A percentile compares a stretch with the other conserved stretches of the same genome.
phyloP scores from a whole-genome alignment of 2,888 invertebrate species.

The Eupeodes latifasciatus region DNA sequence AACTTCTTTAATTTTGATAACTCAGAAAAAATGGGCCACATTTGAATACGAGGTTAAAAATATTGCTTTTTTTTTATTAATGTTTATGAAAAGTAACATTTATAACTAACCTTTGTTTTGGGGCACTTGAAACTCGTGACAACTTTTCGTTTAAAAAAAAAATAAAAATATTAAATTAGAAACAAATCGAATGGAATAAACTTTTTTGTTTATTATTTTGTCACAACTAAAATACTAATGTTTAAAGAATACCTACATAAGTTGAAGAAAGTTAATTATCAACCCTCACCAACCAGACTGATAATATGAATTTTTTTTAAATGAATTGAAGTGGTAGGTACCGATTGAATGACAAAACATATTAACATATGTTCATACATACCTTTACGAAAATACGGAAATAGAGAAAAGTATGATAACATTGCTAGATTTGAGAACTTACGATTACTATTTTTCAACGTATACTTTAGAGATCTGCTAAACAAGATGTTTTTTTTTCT shows the following conservation, averaged over 20 bases:
- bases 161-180: not conserved
- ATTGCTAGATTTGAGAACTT: not conserved
- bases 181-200: slow-evolving; percentile 1
- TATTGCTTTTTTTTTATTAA: not conserved
- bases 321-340: slow-evolving; percentile 20
- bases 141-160: not conserved
- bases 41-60: too few species aligned
- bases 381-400: not conserved
- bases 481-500: too few species aligned
- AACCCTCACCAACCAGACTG: slow-evolving; percentile 34
- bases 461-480: slow-evolving; percentile 9
- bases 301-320: slow-evolving; percentile 23
- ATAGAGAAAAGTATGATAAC: slow-evolving; percentile 22
- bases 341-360: slow-evolving; percentile 11
- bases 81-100: not conserved
- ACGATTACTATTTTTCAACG: not conserved
- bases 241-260: slow-evolving; percentile 4
- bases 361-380: not conserved
- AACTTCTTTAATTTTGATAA: too few species aligned
- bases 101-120: not conserved
- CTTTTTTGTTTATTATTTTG: not conserved
- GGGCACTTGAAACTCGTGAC: slow-evolving; percentile 18
- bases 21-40: too few species aligned
- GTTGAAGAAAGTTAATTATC: not conserved
- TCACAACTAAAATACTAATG: slow-evolving; percentile 39